A percentile compares a stretch with the other conserved stretches of the same genome.
phyloP scores from a whole-genome alignment of 1,140 invertebrate genomes.

The Saccostrea glomerata region DNA sequence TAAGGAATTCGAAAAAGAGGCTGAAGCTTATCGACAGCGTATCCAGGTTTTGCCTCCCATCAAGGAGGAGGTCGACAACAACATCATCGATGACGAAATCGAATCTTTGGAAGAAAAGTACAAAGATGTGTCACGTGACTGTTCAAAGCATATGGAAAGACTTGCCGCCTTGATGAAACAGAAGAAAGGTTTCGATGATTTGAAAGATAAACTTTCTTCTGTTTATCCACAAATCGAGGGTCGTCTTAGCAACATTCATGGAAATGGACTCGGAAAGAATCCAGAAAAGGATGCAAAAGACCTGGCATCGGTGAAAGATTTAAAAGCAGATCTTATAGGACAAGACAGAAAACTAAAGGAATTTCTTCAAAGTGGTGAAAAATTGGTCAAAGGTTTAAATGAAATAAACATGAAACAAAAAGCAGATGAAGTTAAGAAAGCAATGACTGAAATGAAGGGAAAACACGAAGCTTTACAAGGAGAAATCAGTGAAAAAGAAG shows the following conservation, averaged over 20 bases:
- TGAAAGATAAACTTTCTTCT: slow-evolving; percentile 86
- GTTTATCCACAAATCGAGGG: slow-evolving; percentile 92
- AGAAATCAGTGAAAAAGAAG: slow-evolving; percentile 88
- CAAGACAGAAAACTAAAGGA: slow-evolving; percentile 72
- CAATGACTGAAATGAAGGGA: slow-evolving; percentile 90
- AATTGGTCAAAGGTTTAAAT: slow-evolving; percentile 83
- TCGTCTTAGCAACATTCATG: slow-evolving; percentile 81
- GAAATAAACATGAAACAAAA: slow-evolving; percentile 81
- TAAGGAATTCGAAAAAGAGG: slow-evolving; percentile 73
- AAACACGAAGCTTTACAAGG: slow-evolving; percentile 88
- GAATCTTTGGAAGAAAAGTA: slow-evolving; percentile 73
- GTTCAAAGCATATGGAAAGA: slow-evolving; percentile 70
- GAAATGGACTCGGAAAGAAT: slow-evolving; percentile 64
- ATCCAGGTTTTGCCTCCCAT: slow-evolving; percentile 72
- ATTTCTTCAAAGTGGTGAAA: slow-evolving; percentile 67
- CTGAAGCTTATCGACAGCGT: slow-evolving; percentile 70
- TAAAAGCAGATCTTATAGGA: slow-evolving; percentile 71
- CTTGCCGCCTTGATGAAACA: slow-evolving; percentile 68
- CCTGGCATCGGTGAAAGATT: slow-evolving; percentile 63
- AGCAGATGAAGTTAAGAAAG: slow-evolving; percentile 85
- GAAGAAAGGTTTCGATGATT: slow-evolving; percentile 72
- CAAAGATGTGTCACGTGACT: slow-evolving; percentile 71
- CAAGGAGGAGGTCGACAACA: slow-evolving; percentile 68
- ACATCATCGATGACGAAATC: slow-evolving; percentile 73
- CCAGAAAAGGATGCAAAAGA: slow-evolving; percentile 66